Evolutionary conservation across 1,140 invertebrate species (phyloP), one percentile per base, ranked within the genome.

Genomic region (Sinonovacula constricta): DNA sequence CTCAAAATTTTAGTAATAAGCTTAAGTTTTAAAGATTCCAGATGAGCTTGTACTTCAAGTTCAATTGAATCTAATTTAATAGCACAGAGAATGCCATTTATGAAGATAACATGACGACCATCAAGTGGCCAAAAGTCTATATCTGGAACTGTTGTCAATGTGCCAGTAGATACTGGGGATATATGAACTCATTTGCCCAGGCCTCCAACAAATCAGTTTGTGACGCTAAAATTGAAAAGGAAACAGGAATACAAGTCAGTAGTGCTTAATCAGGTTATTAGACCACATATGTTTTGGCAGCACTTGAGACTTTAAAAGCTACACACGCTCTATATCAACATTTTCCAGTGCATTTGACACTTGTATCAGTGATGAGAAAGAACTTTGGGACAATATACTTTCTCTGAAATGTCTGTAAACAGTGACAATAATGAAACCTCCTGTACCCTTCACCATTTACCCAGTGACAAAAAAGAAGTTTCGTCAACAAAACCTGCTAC

Each of bases 211-310:
- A 63, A 63, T 31, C 22, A 39, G 22, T 67, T 67, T 49, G n/a
- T 67, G 39, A 67, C 49, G 65, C 65, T 51, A 18, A 67, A 67
- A 67, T 67, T 67, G 28, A 67, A 67, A 67, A 2, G 65, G 34
- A 67, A 67, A 67, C 33, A n/a, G 45, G 65, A 67, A 30, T 67
- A 45, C 45, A 67, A 49, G 28, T 67, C 65, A 45, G 39, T 39
- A 26, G 34, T 67, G n/a, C 22, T 49, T 22, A 49, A 12, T 67
- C 65, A 67, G 36, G 45, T 67, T 24, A 67, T 67, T 36, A 39
- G 65, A 67, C 65, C 65, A 67, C 2, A 39, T n/a, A 18, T 67
- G 65, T 66, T 45, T 24, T 45, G 33, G 22, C 15, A n/a, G 65
- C 65, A 24, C 39, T 67, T 22, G 28, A 45, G 28, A 26, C 18